Evolutionary conservation across 2,113 vertebrate genomes (phyloP).

Genomic region (Cygnus buccinator): DNA sequence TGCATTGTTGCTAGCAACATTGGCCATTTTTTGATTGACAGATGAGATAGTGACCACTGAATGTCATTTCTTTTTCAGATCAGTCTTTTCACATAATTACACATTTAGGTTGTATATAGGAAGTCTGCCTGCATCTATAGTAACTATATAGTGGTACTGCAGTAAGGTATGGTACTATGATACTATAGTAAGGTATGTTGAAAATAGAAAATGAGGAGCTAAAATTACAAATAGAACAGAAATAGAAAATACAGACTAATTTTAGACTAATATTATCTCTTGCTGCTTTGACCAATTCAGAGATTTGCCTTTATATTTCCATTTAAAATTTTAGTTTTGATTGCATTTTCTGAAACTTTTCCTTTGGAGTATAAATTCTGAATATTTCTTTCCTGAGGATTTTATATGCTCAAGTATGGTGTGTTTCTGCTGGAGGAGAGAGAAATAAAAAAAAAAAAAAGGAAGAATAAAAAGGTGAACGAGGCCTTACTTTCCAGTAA

Average conservation of each 20-base stretch:
- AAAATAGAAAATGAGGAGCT: neutral
- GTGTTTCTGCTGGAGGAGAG: neutral
- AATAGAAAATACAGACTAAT: neutral
- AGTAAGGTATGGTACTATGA: neutral
- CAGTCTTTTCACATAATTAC: neutral
- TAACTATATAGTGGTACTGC: neutral
- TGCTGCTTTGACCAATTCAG: neutral
- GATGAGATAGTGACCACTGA: slow-evolving; percentile 1
- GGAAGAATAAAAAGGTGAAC: neutral
- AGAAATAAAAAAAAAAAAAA: neutral
- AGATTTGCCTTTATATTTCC: neutral
- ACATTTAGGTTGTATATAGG: neutral
- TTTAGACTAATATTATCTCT: neutral
- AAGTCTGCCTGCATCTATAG: neutral
- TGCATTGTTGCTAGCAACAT: neutral
- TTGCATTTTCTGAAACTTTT: neutral
- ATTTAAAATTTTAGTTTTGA: neutral
- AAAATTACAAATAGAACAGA: neutral
- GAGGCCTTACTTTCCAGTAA: neutral
- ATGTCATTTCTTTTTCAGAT: neutral
- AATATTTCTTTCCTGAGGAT: neutral
- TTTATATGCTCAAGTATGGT: neutral
- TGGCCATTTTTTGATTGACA: slow-evolving; percentile 12
- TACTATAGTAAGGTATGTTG: neutral
- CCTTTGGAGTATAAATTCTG: neutral